Evolutionary conservation across 2,797 vertebrate species (phyloP), one percentile per base, ranked within the genome.

Genomic region (Echeneis naucrates): DNA sequence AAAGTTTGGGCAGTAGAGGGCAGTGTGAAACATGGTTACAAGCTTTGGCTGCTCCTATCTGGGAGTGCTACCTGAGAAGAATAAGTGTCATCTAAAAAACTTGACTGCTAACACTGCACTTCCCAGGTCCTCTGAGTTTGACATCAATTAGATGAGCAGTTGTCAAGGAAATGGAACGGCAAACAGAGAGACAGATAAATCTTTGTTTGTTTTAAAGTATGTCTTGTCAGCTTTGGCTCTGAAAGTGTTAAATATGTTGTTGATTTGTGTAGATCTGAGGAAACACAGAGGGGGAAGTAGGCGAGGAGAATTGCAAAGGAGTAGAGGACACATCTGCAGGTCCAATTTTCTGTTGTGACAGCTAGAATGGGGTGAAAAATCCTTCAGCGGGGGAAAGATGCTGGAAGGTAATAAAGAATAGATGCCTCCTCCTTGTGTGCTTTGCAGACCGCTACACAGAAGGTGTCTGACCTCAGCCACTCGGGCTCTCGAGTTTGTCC

Each of bases 321-420:
- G 48, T 33, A 68, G 68, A 85, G 82, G 80, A 83, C 87, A 81
- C 79, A 78, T 85, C 79, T 86, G 78, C 61, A 57, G 68, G 80
- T 81, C 77, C 86, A 89, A 84, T 89, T 87, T 90, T 88, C 76
- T 72, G 1, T 78, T 5, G 32, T 87, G 88, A 90, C 89, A 90
- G 81, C 67, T 60, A 66, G 75, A 87, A 90, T 84, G 74, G 89
- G 80, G 84, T 74, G 80, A 86, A 87, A 79, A 85, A 88, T 85
- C 82, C 80, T 81, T 78, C 82, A 58, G 77, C 73, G 88, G 76
- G 52, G 40, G 47, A 72, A 76, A 67, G 71, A 75, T 75, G 78
- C 78, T 82, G 75, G 52, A 85, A 65, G 80, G 59, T 87, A 83
- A 91, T 87, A 76, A 86, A 86, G 79, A 83, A 82, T 77, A 77